These are phyloP conservation scores for Lumbricus terrestris DNA, from an alignment of 2,888 invertebrate species.

Conservation along the genomic window DNA sequence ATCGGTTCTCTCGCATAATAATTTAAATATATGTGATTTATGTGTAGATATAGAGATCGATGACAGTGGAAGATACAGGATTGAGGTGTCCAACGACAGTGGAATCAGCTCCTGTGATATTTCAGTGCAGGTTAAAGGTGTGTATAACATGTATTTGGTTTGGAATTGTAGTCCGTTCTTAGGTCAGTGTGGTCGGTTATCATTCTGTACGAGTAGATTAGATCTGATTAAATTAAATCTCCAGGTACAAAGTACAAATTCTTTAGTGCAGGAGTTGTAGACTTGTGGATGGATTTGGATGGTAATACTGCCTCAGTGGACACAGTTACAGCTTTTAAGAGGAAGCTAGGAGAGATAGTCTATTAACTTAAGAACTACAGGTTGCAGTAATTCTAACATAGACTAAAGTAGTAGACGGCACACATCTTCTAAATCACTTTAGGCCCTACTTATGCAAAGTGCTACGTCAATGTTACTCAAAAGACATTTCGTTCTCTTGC, in stretches of 20 bases:
- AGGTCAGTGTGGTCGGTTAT: background rate
- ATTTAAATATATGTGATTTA: background rate
- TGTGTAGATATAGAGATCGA: conserved; percentile 72
- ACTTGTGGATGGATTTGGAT: no score
- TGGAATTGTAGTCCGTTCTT: background rate
- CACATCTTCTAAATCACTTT: no score
- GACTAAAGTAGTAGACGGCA: no score
- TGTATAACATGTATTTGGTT: background rate
- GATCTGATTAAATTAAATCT: background rate
- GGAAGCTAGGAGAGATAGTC: no score
- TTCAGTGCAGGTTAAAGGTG: conserved; percentile 79
- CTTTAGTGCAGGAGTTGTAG: no score
- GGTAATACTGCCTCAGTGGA: no score
- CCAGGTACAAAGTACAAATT: background rate
- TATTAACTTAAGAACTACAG: no score
- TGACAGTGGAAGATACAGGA: conserved; percentile 85
- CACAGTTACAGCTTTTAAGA: no score
- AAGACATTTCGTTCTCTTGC: background rate
- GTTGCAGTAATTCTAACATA: no score
- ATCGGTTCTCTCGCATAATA: background rate
- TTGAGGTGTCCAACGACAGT: conserved; percentile 85
- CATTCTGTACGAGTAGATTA: background rate
- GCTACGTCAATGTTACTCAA: no score
- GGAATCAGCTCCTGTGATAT: conserved; percentile 82
- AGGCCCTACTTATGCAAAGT: no score